phyloP scores from a whole-genome alignment of 2,797 vertebrate species.

The Erethizon dorsatum region DNA sequence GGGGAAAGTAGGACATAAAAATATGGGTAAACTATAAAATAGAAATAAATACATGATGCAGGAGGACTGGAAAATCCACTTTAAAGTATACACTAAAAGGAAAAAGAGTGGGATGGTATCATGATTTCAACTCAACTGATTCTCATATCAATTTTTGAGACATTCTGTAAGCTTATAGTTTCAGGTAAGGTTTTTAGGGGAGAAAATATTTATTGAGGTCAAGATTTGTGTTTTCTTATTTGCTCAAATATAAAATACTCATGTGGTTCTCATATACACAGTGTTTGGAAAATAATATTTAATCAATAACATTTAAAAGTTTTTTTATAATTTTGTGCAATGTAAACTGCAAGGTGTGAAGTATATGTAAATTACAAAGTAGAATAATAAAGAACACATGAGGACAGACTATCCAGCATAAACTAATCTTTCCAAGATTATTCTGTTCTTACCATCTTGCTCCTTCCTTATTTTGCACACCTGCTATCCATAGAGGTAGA shows the following conservation, averaged over 20 bases:
- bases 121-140: neutral
- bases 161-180: neutral
- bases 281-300: conserved; percentile 6
- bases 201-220: neutral
- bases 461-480: neutral
- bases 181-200: neutral
- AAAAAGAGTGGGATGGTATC: neutral
- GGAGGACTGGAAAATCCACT: neutral
- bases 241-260: neutral
- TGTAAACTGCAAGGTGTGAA: neutral
- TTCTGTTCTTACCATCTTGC: neutral
- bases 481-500: neutral
- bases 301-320: neutral
- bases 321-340: conserved; percentile 22
- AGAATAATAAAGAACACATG: neutral
- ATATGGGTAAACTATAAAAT: neutral
- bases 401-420: neutral
- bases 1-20: neutral
- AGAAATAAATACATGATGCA: neutral
- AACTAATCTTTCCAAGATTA: neutral
- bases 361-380: neutral
- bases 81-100: neutral
- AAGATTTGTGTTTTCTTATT: neutral
- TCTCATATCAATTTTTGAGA: conserved; percentile 1
- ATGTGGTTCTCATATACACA: neutral